Percentiles rank a stretch among this genome's conserved stretches.
phyloP scores from a whole-genome alignment of 37 sponge, comb jelly and placozoan species.

The Petrosia ficiformis region DNA sequence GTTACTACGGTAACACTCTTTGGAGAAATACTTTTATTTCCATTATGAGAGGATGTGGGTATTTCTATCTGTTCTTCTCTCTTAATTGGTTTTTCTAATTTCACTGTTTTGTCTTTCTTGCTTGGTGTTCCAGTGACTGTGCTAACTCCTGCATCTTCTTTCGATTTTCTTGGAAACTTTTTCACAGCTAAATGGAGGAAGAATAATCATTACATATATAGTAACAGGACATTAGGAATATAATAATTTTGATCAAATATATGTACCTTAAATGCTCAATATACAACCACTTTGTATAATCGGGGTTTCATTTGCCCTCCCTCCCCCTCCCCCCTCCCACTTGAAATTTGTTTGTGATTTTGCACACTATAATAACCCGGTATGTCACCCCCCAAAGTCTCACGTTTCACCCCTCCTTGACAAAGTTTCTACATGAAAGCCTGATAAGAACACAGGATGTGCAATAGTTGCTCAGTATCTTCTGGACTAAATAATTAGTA shows the following conservation, averaged over 20 bases:
- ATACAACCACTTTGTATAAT: not conserved
- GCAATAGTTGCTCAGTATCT: too few species aligned
- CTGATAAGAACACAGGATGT: too few species aligned
- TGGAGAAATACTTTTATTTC: not conserved
- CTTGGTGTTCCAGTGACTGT: not conserved
- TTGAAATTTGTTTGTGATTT: too few species aligned
- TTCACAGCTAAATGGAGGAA: constrained; percentile 54
- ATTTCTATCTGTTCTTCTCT: too few species aligned
- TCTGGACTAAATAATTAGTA: too few species aligned
- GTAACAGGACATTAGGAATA: too few species aligned
- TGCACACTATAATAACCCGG: too few species aligned
- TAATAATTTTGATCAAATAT: not conserved
- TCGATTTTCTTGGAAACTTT: constrained; percentile 46
- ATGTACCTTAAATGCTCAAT: not conserved
- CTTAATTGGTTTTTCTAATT: not conserved
- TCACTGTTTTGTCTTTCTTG: not conserved
- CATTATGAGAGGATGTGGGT: not conserved
- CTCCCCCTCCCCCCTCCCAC: not conserved
- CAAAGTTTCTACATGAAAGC: too few species aligned
- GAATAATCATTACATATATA: not conserved
- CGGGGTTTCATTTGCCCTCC: constrained; percentile 27
- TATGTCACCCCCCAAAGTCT: too few species aligned
- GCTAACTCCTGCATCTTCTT: not conserved
- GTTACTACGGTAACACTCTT: not conserved
- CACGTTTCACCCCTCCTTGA: too few species aligned